Base-by-base conservation (phyloP, 1,140 invertebrate genomes). In the Ceratosolen fusciceps region DNA sequence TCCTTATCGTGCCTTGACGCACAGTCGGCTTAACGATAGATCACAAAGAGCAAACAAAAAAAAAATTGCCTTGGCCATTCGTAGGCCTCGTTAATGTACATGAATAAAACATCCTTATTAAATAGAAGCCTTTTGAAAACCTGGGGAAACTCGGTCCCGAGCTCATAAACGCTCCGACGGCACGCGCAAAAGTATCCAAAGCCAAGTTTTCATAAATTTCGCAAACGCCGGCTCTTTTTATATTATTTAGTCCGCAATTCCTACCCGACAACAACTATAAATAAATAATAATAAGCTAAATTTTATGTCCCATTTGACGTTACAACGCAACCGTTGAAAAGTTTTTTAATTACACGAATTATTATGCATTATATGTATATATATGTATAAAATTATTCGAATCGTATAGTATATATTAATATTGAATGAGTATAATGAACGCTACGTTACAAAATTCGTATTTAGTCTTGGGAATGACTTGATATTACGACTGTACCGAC, bases 41-140 rank as follows among this genome's bases (percentile, higher is more conserved):
- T 77, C 52, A 71, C 68, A 70, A 71, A 71, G n/a, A n/a, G 75
- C 26, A 70, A 70, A 77, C 75, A 71, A 77, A 70, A 70, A 77
- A 65, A 71, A 77, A 77, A 77, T 77, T 77, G 68, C 58, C 52
- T 47, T 47, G n/a, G 16, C 56, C 39, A 29, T 56, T 39, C 34
- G 43, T 71, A 31, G 47, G 3, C 26, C 71, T 73, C 52, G 19
- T 58, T 73, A 54, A 58, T 54, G 31, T 26, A 65, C 16, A 65
- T 37, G 60, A 37, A 65, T 37, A 65, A 65, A 37, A 65, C 31
- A 73, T 73, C 12, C 9, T 24, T 31, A 24, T 43, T 16, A 19
- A 34, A 72, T 54, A 34, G 26, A 72, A 26, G 26, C n/a, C n/a
- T 74, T 65, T 52, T 31, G 37, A 34, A 75, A 49, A 3, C 62